phyloP scores from a whole-genome alignment of 1,140 invertebrate genomes.

The Meloidogyne floridensis region DNA sequence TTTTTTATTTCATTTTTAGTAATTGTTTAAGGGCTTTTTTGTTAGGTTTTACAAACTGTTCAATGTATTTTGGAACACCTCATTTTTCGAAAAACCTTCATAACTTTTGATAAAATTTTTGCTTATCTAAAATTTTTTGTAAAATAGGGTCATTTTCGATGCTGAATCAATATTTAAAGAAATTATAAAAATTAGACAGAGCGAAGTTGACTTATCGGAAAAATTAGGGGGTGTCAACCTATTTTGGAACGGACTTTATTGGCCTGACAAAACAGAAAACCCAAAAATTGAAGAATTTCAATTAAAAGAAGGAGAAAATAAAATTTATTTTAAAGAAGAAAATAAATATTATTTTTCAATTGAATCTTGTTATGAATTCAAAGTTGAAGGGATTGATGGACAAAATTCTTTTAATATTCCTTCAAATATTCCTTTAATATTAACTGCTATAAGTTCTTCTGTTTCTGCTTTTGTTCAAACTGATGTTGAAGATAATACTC shows the following conservation, averaged over 20 bases:
- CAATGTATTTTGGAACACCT: too few relatives aligned
- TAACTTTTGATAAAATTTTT: too few relatives aligned
- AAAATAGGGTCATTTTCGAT: too few relatives aligned
- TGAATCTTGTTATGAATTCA: conserved; percentile 34
- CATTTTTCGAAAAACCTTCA: too few relatives aligned
- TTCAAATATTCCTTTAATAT: background rate
- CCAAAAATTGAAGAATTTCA: background rate
- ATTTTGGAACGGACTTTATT: background rate
- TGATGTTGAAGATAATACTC: background rate
- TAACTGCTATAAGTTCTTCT: conserved; percentile 5
- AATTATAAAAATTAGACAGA: too few relatives aligned
- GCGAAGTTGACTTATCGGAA: too few relatives aligned
- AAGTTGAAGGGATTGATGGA: conserved; percentile 14
- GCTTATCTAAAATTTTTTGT: too few relatives aligned
- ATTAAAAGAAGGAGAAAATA: background rate
- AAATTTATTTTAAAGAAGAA: background rate
- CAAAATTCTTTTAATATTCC: conserved; percentile 10
- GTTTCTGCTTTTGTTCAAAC: conserved; percentile 15
- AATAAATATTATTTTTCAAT: conserved; percentile 16
- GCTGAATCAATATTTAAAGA: too few relatives aligned
- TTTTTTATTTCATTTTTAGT: too few relatives aligned
- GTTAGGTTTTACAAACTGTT: too few relatives aligned
- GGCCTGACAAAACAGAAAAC: background rate
- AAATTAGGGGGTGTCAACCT: too few relatives aligned
- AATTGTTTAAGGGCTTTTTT: too few relatives aligned